Base-by-base conservation (phyloP, 2,113 vertebrate species). In the Jaculus jaculus region DNA sequence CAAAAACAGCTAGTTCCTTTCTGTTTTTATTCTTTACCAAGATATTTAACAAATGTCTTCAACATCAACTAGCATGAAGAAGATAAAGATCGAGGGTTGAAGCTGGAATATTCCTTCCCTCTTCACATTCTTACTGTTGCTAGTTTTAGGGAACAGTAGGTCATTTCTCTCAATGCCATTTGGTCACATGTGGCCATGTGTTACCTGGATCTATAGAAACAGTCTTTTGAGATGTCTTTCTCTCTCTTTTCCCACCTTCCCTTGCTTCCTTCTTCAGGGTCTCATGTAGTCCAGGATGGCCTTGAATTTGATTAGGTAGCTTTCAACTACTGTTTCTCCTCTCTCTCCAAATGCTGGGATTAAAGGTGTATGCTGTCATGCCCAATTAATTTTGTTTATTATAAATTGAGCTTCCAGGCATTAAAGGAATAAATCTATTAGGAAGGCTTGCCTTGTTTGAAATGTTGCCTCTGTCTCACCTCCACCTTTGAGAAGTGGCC, bases 21-120 rank as follows among this genome's bases (percentile, higher is more conserved):
- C 82, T 82, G 7, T 63, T 75, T 73, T 63, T 82, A n/a, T 58
- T 60, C 28, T 90, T 10, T 16, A 61, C 23, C 6, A 47, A 34
- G 87, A 79, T 92, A n/a, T 90, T 84, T 61, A 91, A 30, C 66
- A 90, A 81, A 3, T 72, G 39, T 87, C 87, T 51, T 95, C 34
- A 81, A 20, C 30, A 88, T 71, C 20, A 85, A 60, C 63, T 37
- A 87, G n/a, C 86, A 9, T 79, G 47, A 75, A 86, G n/a, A 47
- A 60, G 23, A 69, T 32, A 15, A 30, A 30, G 26, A 83, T 47
- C 85, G 63, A 89, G 30, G 20, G 24, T 75, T 66, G 61, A 73
- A 69, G 60, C 37, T 69, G 18, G n/a, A 68, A 5, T 85, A 26
- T 63, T 84, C 23, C 28, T 47, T 72, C 11, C 73, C 23, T 84